These are phyloP conservation scores for Drosophila quadrilineata DNA, from an alignment of 1,140 invertebrate genomes.

Conservation along the genomic window DNA sequence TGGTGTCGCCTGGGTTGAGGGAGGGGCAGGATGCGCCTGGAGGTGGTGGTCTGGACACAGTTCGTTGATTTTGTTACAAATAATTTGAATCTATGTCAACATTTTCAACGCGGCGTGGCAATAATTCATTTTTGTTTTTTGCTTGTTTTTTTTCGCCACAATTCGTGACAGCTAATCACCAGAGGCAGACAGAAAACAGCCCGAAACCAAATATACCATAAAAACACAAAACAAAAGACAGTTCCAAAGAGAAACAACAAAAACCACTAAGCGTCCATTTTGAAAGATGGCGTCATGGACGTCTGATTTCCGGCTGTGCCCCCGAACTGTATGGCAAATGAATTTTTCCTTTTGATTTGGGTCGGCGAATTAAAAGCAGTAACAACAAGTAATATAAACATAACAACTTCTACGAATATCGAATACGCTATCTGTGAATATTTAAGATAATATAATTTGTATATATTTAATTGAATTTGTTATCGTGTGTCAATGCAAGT, in stretches of 20 bases:
- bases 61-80: conserved; percentile 73
- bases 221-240: conserved; percentile 2
- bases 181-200: conserved; percentile 30
- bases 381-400: no score
- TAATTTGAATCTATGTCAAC: conserved; percentile 78
- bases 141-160: no score
- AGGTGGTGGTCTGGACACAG: conserved; percentile 30
- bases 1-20: not conserved
- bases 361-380: conserved; percentile 29
- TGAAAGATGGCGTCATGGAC: conserved; percentile 70
- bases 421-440: no score
- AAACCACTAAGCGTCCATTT: conserved; percentile 47
- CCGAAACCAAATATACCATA: conserved; percentile 9
- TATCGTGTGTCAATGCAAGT: no score
- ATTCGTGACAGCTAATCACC: conserved; percentile 73
- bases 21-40: no score
- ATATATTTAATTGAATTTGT: no score
- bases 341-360: conserved; percentile 38
- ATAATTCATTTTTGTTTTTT: conserved; percentile 77
- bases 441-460: no score
- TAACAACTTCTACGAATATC: conserved; percentile 10
- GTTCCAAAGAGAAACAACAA: conserved; percentile 4
- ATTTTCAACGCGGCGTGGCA: conserved; percentile 63
- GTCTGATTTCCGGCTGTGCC: conserved; percentile 55
- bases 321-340: conserved; percentile 49